Percentiles rank a stretch among this genome's conserved stretches.
phyloP scores from a whole-genome alignment of 2,888 invertebrate genomes.

The Odontocolon sp. region DNA sequence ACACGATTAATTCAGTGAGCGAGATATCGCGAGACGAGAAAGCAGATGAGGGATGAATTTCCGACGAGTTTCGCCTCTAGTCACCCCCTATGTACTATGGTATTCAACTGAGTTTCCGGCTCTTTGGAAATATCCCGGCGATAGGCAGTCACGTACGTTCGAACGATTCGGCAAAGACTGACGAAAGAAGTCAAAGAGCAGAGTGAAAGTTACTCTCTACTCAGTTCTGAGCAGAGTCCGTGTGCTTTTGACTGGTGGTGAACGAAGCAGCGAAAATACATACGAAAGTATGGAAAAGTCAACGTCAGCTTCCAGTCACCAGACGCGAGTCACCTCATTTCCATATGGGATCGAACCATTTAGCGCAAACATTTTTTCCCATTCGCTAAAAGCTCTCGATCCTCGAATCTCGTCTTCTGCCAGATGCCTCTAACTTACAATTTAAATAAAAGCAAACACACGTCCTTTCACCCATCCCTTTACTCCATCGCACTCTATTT shows the following conservation, averaged over 20 bases:
- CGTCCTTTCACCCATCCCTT: constrained; percentile 62
- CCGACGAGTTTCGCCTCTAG: constrained; percentile 10
- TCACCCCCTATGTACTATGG: constrained; percentile 2
- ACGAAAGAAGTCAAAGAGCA: constrained; percentile 52
- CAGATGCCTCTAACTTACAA: constrained; percentile 78
- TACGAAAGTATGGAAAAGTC: constrained; percentile 55
- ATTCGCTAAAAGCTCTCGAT: constrained; percentile 74
- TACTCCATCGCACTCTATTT: constrained; percentile 48
- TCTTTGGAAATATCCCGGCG: constrained; percentile 42
- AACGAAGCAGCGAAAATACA: constrained; percentile 35
- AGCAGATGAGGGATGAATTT: constrained; percentile 25
- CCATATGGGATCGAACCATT: constrained; percentile 80
- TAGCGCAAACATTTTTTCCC: constrained; percentile 78
- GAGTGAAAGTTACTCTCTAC: constrained; percentile 51
- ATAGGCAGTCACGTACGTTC: constrained; percentile 51
- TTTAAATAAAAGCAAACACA: constrained; percentile 81
- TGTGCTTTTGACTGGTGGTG: constrained; percentile 74
- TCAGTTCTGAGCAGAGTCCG: background rate
- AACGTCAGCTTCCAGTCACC: constrained; percentile 78
- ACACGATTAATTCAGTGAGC: constrained; percentile 55
- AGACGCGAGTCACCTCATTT: constrained; percentile 74
- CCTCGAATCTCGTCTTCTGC: constrained; percentile 28
- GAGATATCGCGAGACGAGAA: constrained; percentile 18
- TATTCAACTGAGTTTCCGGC: constrained; percentile 48
- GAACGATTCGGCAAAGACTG: constrained; percentile 51